These are phyloP conservation scores for Sus scrofa DNA, from an alignment of 2,113 vertebrate species.

Conservation along the genomic window T2T-Sscrofa CM000818.6:110967501-110968000, in stretches of 20 bases:
- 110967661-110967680: not conserved
- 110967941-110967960: not conserved
- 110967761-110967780: not conserved
- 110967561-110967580: not conserved
- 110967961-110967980: not conserved
- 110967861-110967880: not conserved
- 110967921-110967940: not conserved
- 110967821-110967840: not conserved
- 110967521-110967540: not conserved
- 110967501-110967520: not conserved
- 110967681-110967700: not conserved
- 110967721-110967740: not conserved
- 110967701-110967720: not conserved
- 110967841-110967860: not conserved
- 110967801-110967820: not conserved
- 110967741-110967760: not conserved
- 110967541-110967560: not conserved
- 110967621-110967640: not conserved
- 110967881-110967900: not conserved
- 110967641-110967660: not conserved
- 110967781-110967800: not conserved
- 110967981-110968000: not conserved
- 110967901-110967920: not conserved
- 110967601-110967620: rapidly evolving
- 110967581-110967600: not conserved